A percentile compares a stretch with the other conserved stretches of the same genome.
Conservation (phyloP, 1,140 invertebrate species). For the Phortica variegata region DNA sequence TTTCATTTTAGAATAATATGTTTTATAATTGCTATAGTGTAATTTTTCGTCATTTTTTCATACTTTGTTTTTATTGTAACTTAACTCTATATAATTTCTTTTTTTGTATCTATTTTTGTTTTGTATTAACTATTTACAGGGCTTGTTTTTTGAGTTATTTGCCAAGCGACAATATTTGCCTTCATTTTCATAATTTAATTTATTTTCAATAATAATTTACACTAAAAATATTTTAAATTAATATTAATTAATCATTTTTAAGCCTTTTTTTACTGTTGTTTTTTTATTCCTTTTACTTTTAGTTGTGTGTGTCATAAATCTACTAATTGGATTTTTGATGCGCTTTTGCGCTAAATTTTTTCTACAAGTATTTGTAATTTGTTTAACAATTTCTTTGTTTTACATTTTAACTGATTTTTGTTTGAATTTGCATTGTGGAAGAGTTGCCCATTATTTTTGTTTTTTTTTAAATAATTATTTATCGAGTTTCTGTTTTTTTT, state of each 20-base stretch:
- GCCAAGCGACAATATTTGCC: too few species aligned
- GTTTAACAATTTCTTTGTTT: conserved; percentile 45
- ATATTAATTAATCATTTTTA: conserved; percentile 2
- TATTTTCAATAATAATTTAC: too few species aligned
- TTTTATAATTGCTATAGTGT: conserved; percentile 13
- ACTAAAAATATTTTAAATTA: conserved; percentile 9
- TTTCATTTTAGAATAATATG: conserved; percentile 2
- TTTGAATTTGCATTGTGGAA: conserved; percentile 1
- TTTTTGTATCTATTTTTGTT: conserved; percentile 7
- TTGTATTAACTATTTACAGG: too few species aligned
- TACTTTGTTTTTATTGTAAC: neutral
- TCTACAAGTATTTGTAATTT: conserved; percentile 18
- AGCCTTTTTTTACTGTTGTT: neutral
- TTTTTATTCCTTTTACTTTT: conserved; percentile 1
- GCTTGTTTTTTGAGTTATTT: too few species aligned
- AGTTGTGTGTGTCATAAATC: neutral
- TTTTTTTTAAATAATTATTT: conserved; percentile 22
- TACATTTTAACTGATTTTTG: conserved; percentile 17
- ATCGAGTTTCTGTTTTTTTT: conserved; percentile 32
- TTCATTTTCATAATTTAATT: too few species aligned
- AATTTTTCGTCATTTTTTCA: conserved; percentile 5
- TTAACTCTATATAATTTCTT: too few species aligned
- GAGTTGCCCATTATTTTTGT: conserved; percentile 38
- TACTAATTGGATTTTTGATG: conserved; percentile 20
- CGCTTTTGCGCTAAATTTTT: conserved; percentile 33